Evolutionary conservation across 2,113 vertebrate genomes (phyloP).

Genomic region (Gavia stellata): DNA sequence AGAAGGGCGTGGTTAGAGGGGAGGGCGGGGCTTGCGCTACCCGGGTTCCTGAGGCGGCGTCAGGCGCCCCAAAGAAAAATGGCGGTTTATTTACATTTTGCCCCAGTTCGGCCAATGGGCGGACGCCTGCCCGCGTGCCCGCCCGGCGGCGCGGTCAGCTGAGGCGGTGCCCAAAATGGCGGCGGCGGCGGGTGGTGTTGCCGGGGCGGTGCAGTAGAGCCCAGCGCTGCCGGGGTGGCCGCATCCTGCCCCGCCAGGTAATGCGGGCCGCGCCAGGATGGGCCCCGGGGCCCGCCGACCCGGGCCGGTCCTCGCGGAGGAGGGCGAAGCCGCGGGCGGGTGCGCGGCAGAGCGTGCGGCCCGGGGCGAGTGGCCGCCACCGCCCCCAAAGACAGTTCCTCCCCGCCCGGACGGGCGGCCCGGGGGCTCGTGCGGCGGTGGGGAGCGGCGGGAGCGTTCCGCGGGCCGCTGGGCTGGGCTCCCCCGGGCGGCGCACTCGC

Average conservation of each 20-base stretch:
- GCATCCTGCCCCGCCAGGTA: background rate
- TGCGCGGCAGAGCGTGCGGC: background rate
- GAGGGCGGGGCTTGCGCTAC: background rate
- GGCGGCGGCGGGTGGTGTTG: rapidly evolving
- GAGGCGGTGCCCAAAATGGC: constrained; percentile 30
- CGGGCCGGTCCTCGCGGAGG: background rate
- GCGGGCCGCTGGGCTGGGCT: background rate
- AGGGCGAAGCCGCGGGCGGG: background rate
- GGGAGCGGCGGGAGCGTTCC: background rate
- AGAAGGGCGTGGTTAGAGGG: rapidly evolving
- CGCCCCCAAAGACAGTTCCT: background rate
- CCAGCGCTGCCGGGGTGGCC: background rate
- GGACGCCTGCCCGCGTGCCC: background rate
- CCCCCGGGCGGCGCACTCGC: background rate
- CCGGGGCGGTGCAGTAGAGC: background rate
- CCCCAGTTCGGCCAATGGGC: constrained; percentile 36
- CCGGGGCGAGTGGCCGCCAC: too few relatives aligned
- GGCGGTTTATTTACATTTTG: constrained; percentile 37
- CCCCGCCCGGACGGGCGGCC: too few relatives aligned
- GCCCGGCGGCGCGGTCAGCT: background rate
- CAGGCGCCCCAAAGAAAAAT: constrained; percentile 18
- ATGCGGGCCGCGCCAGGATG: background rate
- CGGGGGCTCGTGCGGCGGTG: background rate
- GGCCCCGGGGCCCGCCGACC: background rate
- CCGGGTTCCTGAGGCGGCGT: rapidly evolving